phyloP scores from a whole-genome alignment of 2,797 vertebrate species.

The Scolopax rusticola region DNA sequence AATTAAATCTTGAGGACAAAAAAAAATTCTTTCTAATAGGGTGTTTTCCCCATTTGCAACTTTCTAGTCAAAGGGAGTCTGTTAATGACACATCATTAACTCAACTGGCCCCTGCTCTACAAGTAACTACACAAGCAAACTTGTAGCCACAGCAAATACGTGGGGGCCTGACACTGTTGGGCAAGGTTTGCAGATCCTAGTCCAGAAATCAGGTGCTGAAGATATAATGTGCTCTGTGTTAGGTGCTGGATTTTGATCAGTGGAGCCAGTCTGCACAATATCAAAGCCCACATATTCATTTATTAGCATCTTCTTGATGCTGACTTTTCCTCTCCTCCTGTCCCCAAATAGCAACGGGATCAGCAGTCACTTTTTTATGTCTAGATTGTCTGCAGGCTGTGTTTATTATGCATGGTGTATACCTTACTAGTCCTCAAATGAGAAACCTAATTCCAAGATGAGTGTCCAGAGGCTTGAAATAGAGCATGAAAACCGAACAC shows the following conservation, averaged over 20 bases:
- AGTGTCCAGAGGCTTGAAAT: slow-evolving; percentile 44
- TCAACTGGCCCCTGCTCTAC: neutral
- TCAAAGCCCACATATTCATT: neutral
- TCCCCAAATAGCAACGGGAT: neutral
- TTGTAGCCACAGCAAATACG: neutral
- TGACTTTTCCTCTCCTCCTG: neutral
- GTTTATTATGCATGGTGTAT: slow-evolving; percentile 32
- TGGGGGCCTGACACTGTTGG: neutral
- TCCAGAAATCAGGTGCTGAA: neutral
- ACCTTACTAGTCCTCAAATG: slow-evolving; percentile 27
- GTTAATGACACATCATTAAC: neutral
- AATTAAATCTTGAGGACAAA: neutral
- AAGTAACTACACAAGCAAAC: neutral
- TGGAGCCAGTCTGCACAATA: neutral
- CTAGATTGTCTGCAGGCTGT: neutral
- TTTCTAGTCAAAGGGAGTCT: neutral
- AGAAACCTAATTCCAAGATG: slow-evolving; percentile 57
- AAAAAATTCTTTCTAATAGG: neutral
- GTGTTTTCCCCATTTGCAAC: neutral
- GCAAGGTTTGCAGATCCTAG: neutral
- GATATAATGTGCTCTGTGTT: neutral
- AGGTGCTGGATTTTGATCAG: neutral
- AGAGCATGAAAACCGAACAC: slow-evolving; percentile 41
- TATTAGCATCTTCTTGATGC: neutral
- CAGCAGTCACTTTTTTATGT: neutral